phyloP scores from a whole-genome alignment of 2,113 vertebrate genomes.

The Ophthalmolycus amberensis region DNA sequence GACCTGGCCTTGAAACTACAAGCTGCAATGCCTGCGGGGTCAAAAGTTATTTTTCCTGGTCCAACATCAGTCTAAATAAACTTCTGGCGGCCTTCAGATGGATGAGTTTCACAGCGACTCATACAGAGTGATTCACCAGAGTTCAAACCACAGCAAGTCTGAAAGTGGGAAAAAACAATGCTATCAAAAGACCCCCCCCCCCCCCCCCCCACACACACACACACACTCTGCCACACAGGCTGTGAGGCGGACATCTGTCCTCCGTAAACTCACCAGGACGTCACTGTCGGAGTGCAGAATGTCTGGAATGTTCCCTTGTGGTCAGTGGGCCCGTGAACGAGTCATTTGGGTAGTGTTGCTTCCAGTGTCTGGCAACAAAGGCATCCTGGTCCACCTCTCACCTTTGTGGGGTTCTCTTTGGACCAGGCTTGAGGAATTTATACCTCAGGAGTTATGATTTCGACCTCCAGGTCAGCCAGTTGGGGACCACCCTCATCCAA shows the following conservation, averaged over 20 bases:
- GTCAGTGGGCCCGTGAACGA: slow-evolving; percentile 50
- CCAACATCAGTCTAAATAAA: slow-evolving; percentile 67
- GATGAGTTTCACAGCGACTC: slow-evolving; percentile 53
- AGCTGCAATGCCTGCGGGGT: slow-evolving; percentile 37
- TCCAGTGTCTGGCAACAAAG: slow-evolving; percentile 52
- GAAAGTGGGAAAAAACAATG: slow-evolving; percentile 55
- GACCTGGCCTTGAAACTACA: slow-evolving; percentile 59
- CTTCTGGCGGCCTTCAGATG: slow-evolving; percentile 36
- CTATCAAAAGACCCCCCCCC: slow-evolving; percentile 36
- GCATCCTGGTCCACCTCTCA: slow-evolving; percentile 48
- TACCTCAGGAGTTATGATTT: slow-evolving; percentile 62
- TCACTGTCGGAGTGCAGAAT: slow-evolving; percentile 64
- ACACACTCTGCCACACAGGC: slow-evolving; percentile 58
- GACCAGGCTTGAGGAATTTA: slow-evolving; percentile 63
- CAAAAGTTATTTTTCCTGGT: slow-evolving; percentile 49
- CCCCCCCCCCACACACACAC: slow-evolving; percentile 1
- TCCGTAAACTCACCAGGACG: slow-evolving; percentile 58
- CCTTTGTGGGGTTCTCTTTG: slow-evolving; percentile 51
- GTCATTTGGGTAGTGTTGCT: slow-evolving; percentile 42
- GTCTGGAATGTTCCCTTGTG: slow-evolving; percentile 69
- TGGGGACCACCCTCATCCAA: slow-evolving; percentile 73
- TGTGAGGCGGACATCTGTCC: slow-evolving; percentile 68
- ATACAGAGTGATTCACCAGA: slow-evolving; percentile 61
- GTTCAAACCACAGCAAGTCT: slow-evolving; percentile 63
- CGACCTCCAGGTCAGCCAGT: slow-evolving; percentile 59